Percentiles rank a stretch among this genome's conserved stretches.
phyloP scores from a whole-genome alignment of 2,797 vertebrate genomes.

The Cheirogaleus major region DNA sequence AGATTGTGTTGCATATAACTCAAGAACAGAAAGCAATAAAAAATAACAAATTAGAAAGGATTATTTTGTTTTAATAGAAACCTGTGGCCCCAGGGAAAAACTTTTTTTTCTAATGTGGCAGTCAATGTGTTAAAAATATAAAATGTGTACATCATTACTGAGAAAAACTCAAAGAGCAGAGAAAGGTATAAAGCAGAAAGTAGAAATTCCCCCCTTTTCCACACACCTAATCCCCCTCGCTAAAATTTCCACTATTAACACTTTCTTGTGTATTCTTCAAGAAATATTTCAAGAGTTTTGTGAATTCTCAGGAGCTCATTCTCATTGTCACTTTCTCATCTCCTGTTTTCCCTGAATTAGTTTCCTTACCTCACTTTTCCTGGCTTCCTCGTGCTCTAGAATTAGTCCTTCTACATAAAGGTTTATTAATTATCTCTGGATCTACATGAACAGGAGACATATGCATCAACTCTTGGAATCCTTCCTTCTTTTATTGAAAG shows the following conservation, averaged over 20 bases:
- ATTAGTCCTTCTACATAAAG: neutral
- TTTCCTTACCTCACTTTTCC: neutral
- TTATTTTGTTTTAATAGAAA: too few species aligned
- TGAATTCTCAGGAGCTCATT: neutral
- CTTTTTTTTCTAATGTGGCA: too few species aligned
- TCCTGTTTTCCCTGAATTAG: neutral
- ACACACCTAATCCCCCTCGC: neutral
- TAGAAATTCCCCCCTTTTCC: neutral
- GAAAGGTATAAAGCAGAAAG: neutral
- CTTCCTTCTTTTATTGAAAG: neutral
- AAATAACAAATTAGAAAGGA: too few species aligned
- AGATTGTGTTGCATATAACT: too few species aligned
- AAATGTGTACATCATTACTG: neutral
- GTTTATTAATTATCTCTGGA: neutral
- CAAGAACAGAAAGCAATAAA: too few species aligned
- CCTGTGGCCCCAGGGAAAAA: too few species aligned
- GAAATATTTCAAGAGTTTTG: neutral
- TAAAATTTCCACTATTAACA: neutral
- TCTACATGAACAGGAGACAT: neutral
- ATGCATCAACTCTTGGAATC: neutral
- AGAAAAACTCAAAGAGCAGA: neutral
- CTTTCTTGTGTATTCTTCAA: neutral
- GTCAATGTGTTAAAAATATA: neutral
- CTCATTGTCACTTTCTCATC: neutral
- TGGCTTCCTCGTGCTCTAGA: neutral